Base-by-base conservation (phyloP, 2,113 vertebrate genomes). In the Chelonoidis abingdonii region DNA sequence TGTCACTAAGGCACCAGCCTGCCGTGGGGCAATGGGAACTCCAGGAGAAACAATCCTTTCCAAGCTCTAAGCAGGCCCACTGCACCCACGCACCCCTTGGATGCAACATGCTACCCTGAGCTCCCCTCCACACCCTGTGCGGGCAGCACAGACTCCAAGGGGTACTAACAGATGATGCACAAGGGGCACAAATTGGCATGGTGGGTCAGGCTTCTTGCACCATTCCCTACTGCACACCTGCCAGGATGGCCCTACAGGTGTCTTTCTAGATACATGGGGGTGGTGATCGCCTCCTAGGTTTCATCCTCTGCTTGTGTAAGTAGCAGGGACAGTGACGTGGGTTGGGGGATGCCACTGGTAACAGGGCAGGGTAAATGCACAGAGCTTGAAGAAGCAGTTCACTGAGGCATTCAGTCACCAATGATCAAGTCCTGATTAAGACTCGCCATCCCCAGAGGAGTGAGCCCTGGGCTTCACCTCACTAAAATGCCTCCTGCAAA, bases 231-330 rank as follows among this genome's bases (percentile, higher is more conserved):
- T 14, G 62, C 57, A 16, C 0, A 0, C 49, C 27, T 83, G 24
- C 1, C 16, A 25, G 47, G 65, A 75, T 65, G 83, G 80, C 56
- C 83, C 72, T 88, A 22, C 47, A 69, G 2, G 22, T 75, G n/a
- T 75, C 38, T 75, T 41, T 38, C 38, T 21, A 24, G 38, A 76
- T 41, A 16, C 35, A 1, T 1, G 2, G 22, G 59, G 1, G 0
- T 4, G 16, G 56, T 83, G 80, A n/a, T 59, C 84, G 25, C 1
- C 24, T 27, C 65, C n/a, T 38, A 38, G 65, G n/a, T 72, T 19
- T 38, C 52, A 81, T 82, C 52, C 80, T 41, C 7, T 14, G 0
- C 1, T 29, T 27, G 47, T 80, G 90, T 84, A 41, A 53, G 7
- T 79, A 85, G 62, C 49, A 50, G 86, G 38, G 80, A 38, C 1